These are phyloP conservation scores for Podargus strigoides DNA, from an alignment of 2,797 vertebrate species.

Conservation along the genomic window DNA sequence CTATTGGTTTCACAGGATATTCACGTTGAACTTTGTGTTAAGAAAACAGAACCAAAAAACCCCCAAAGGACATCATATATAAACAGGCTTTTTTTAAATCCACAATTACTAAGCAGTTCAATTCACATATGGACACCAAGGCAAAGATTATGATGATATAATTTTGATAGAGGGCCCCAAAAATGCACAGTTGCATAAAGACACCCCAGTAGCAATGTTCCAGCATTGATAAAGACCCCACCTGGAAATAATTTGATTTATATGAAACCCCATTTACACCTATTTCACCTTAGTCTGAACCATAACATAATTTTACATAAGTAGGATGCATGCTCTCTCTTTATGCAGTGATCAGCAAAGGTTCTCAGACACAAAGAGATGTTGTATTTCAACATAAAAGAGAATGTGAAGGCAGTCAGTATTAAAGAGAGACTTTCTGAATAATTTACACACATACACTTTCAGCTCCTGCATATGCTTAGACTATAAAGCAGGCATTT, in stretches of 20 bases:
- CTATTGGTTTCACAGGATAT: not conserved
- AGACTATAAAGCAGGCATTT: slow-evolving; percentile 10
- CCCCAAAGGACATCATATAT: not conserved
- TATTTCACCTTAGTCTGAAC: slow-evolving; percentile 28
- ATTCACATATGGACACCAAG: not conserved
- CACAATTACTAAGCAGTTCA: not conserved
- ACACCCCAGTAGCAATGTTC: not conserved
- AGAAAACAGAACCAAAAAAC: not conserved
- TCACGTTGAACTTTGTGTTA: not conserved
- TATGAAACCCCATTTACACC: not conserved
- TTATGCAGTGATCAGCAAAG: not conserved
- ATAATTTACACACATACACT: slow-evolving; percentile 33
- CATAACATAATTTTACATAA: not conserved
- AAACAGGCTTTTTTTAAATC: not conserved
- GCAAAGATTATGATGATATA: not conserved
- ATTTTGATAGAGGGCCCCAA: not conserved
- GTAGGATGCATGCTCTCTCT: not conserved
- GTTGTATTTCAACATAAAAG: slow-evolving; percentile 7
- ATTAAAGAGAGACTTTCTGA: slow-evolving; percentile 28
- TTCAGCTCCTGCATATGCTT: slow-evolving; percentile 19
- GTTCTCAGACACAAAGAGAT: not conserved
- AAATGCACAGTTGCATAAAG: not conserved
- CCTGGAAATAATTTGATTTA: not conserved
- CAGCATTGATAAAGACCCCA: not conserved
- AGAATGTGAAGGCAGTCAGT: not conserved